A percentile compares a stretch with the other conserved stretches of the same genome.
These are phyloP conservation scores for Laspeyria flexula DNA, from an alignment of 2,888 invertebrate genomes.

Conservation along the genomic window DNA sequence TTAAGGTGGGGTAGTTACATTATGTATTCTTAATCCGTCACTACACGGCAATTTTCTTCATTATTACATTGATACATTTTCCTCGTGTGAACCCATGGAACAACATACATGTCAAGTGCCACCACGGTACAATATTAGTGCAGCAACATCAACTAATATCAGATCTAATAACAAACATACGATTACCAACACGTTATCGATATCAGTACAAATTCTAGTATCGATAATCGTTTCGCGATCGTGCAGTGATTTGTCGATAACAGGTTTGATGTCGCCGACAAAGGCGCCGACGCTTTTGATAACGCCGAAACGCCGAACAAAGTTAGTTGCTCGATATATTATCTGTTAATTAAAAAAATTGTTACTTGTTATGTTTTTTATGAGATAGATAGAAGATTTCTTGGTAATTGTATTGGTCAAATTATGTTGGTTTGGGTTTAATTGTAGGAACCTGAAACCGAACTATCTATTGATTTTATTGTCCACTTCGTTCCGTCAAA, in stretches of 20 bases:
- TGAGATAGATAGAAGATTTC: constrained; percentile 6
- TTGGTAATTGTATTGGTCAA: not conserved
- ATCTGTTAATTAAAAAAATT: constrained; percentile 47
- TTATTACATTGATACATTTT: no score
- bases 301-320: constrained; percentile 52
- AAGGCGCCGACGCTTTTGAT: constrained; percentile 58
- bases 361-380: constrained; percentile 31
- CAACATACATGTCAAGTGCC: no score
- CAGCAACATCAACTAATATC: constrained; percentile 44
- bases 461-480: no score
- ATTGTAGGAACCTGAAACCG: no score
- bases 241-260: constrained; percentile 53
- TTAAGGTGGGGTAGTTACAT: no score
- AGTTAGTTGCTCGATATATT: constrained; percentile 40
- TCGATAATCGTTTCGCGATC: constrained; percentile 48
- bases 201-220: constrained; percentile 44
- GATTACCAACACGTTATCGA: constrained; percentile 42
- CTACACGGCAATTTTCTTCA: no score
- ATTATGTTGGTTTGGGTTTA: not conserved
- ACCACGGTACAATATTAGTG: no score
- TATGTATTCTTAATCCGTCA: no score
- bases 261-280: constrained; percentile 53
- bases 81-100: no score
- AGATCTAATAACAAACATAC: constrained; percentile 42
- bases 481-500: no score